Evolutionary conservation across 2,888 invertebrate genomes (phyloP).

Genomic region (Caenorhabditis sp.): DNA sequence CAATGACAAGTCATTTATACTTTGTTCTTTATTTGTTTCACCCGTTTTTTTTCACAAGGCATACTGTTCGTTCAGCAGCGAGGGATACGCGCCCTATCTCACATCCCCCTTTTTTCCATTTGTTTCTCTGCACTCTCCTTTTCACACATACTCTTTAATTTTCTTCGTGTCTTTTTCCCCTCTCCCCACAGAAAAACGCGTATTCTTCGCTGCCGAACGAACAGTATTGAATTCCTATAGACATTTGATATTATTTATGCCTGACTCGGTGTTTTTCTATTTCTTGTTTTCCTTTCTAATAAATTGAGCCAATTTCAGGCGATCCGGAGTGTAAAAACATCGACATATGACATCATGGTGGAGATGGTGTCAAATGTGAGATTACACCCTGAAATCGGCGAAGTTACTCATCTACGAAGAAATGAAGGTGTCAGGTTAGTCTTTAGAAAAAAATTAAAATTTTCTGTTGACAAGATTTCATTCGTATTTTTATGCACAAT

Average conservation of each 20-base stretch:
- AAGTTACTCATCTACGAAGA: not conserved
- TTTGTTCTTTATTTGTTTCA: not conserved
- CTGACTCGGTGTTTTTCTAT: not conserved
- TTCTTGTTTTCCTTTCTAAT: not conserved
- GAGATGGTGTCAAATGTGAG: constrained; percentile 11
- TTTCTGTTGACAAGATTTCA: too few species aligned
- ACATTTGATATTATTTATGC: constrained; percentile 1
- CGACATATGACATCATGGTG: constrained; percentile 3
- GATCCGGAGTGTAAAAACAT: not conserved
- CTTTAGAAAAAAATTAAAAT: too few species aligned
- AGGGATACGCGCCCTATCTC: too few species aligned
- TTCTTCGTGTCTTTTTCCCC: too few species aligned
- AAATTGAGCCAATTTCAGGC: not conserved
- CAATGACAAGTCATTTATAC: not conserved
- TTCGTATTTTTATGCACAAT: too few species aligned
- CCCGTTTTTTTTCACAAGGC: not conserved
- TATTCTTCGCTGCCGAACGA: too few species aligned
- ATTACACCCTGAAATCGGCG: constrained; percentile 1
- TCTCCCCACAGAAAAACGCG: too few species aligned
- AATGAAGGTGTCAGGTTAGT: constrained; percentile 10
- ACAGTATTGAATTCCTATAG: not conserved
- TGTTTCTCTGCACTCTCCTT: too few species aligned
- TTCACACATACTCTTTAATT: too few species aligned
- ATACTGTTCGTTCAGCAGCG: too few species aligned
- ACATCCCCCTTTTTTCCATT: too few species aligned